Base-by-base conservation (phyloP, 2,797 vertebrate genomes). In the Anabas testudineus region DNA sequence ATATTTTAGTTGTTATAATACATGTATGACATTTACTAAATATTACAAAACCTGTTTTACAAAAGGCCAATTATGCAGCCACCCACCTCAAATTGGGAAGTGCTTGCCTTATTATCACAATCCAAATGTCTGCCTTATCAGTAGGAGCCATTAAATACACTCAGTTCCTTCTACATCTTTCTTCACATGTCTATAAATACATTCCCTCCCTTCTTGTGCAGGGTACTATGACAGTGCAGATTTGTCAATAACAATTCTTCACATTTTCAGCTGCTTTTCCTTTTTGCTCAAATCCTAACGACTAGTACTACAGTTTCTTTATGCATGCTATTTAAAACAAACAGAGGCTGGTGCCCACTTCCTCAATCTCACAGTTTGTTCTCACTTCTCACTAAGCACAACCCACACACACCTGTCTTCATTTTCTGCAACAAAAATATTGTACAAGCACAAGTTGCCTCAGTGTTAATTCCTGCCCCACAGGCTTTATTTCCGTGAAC, bases 401-500 rank as follows among this genome's bases (percentile, higher is more conserved):
- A 4, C 88, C 85, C 88, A 87, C 90, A 82, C 80, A 83, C 88
- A 88, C 87, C 84, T 88, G 87, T 84, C 71, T 78, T 67, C 42
- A 61, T 76, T 82, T 76, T 67, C 76, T 69, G 49, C 54, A 63
- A 80, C 65, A 67, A 87, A 16, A 88, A 59, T 30, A 46, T 70
- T 74, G 68, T 81, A 32, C 73, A 72, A 61, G 68, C 81, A 32
- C 73, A 72, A 61, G 71, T 65, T 84, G 81, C 83, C 78, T 82
- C 76, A 71, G 60, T 49, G 19, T 18, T 74, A 46, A 54, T 65
- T 59, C 42, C 53, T 58, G 54, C 62, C 78, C 81, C 8, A 24
- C 90, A 95, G 94, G 95, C 64, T 96, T 96, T 63, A 95, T 98
- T 88, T 97, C 97, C 0, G 95, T 97, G 45, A 97, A 98, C 86